Base-by-base conservation (phyloP, 2,888 invertebrate genomes). In the Harmothoe impar region DNA sequence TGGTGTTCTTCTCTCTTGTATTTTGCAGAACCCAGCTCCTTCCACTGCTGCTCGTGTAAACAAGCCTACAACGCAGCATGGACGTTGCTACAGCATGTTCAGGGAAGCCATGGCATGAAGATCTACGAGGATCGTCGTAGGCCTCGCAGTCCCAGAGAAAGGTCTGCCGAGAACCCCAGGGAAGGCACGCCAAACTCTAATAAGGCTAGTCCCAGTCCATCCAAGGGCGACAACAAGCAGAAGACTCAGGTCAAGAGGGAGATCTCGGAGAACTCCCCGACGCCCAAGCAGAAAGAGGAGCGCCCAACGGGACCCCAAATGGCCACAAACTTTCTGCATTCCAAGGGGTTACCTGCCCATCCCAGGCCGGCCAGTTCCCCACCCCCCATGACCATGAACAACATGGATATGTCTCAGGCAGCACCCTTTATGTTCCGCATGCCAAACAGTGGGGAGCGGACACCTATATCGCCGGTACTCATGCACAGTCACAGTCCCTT, bases 41-140 rank as follows among this genome's bases (percentile, higher is more conserved):
- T 98, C 96, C 98, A 98, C 93, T 99, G 99, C 95, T 98, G 98
- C 85, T 98, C 98, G 93, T 99, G 99, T 96, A 98, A 98, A 95
- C 97, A 98, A 92, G 97, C 98, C 23, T 92, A 90, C 90, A 78
- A 62, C 52, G 91, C 92, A 35, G 91, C 99, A 12, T 99, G 99
- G 99, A 97, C 98, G 91, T 97, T 99, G 92, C 97, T 99, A 72
- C 99, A 99, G 95, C 99, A 99, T 96, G 99, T 98, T 51, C 99
- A 99, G 96, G 98, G 98, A 94, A 97, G 98, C 91, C 99, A 99
- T 95, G 99, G 99, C 31, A 97, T 99, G 92, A 98, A 98, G 96
- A 98, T 99, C 94, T 99, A 98, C 96, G 97, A 98, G 89, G 98
- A 98, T 94, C 96, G 96, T 90, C 96, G 33, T 15, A 86, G 35